Evolutionary conservation across 2,888 invertebrate species (phyloP), one percentile per base, ranked within the genome.

Genomic region (Himalopsyche japonica): DNA sequence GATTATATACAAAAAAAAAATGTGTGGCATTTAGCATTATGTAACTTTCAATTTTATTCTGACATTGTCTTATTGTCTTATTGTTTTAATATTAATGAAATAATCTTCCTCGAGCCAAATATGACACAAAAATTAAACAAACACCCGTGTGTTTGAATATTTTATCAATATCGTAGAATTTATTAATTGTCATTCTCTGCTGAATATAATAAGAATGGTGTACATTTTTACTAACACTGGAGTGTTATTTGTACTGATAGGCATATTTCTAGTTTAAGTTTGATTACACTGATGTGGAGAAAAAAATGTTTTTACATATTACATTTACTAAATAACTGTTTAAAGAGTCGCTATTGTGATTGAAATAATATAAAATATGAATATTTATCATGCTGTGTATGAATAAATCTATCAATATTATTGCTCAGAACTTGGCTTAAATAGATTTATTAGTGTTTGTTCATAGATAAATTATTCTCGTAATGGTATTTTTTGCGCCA

Each of bases 311-410:
- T 49, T 80, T 32, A 80, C n/a, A 77, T 43, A 43, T n/a, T 47
- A 47, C 76, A 81, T 43, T 70, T 32, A 81, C 76, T 81, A 82
- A 64, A 34, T 57, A 79, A 82, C 43, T 79, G 79, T 81, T 84
- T 49, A 70, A 78, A 76, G 70, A 84, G 84, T 84, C 82, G 79
- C 82, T 84, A 84, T 84, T 84, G 84, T 84, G 84, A 84, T 84
- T 84, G 84, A 84, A 79, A 84, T 84, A 82, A 82, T 79, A 47
- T 84, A 83, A 76, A 76, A 84, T 76, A 80, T 84, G 57, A 82
- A 84, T 84, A 84, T 79, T 84, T 84, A 82, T 84, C 84, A 84
- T 84, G 84, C 84, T 84, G 84, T 84, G 84, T 84, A 84, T 84
- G 84, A 84, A 84, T 84, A 49, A 84, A 81, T 84, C 49, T 43